Base-by-base conservation (phyloP, 2,888 invertebrate genomes). In the Alloplasta piceator region DNA sequence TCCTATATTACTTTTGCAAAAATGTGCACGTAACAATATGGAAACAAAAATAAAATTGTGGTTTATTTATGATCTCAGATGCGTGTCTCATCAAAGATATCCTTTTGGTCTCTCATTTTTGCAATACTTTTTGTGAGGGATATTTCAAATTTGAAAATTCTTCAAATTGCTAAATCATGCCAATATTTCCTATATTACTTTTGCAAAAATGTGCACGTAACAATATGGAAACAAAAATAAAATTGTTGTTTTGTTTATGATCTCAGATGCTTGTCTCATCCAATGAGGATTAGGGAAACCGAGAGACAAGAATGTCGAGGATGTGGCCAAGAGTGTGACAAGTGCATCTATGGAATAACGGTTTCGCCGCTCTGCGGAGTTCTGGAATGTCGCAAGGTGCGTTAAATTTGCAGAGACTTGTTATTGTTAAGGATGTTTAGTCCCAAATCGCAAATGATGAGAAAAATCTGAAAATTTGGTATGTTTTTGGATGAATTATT, bases 301-400 rank as follows among this genome's bases (percentile, higher is more conserved):
- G 66, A 82, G 64, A 83, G 81, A 78, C 73, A 16, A 0, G 58
- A 82, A 36, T 89, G 91, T 80, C 76, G 78, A 26, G 85, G 86
- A 16, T 91, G 91, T 78, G 88, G 85, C 12, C 79, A 85, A 12
- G 68, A 84, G 1, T 91, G 91, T 72, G 80, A 87, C 39, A 78
- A 85, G 64, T 91, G 91, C 67, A 68, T 83, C 41, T 90, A 85
- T 68, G 91, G 91, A 41, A 72, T 80, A 6, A 80, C 77, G 3
- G 82, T 81, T 36, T 88, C 90, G 10, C 60, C 75, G 2, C 61
- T 76, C 16, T 91, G 91, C 73, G 87, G 87, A 14, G 73, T 87
- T 16, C 64, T 56, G 56, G 87, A 89, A 70, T 91, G 91, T 77
- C 87, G 86, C 72, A 86, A 87, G 85, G 88, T 88, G 72, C 36